These are phyloP conservation scores for Megastigmus dorsalis DNA, from an alignment of 2,888 invertebrate genomes.

Conservation along the genomic window DNA sequence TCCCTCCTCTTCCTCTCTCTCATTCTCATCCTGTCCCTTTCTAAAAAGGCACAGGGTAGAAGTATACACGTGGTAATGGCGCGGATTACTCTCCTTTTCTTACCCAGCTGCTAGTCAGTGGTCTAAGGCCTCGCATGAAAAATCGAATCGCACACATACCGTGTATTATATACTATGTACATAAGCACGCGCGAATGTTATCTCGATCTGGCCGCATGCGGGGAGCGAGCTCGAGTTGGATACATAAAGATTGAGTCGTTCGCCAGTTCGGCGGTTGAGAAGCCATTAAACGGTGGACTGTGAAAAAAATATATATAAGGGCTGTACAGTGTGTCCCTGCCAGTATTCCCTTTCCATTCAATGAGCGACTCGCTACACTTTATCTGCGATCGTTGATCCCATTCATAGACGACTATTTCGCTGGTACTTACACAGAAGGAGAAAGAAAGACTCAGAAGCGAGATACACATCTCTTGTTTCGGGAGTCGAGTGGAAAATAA, in stretches of 20 bases:
- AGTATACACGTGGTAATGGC: background rate
- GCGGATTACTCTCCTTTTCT: slow-evolving; percentile 19
- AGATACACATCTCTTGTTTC: slow-evolving; percentile 26
- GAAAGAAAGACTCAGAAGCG: too few species aligned
- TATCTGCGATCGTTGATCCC: slow-evolving; percentile 37
- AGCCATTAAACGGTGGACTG: slow-evolving; percentile 24
- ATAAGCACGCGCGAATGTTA: slow-evolving; percentile 65
- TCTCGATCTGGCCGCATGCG: slow-evolving; percentile 62
- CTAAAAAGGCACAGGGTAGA: too few species aligned
- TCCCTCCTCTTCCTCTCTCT: too few species aligned
- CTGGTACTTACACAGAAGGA: slow-evolving; percentile 2
- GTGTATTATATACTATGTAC: too few species aligned
- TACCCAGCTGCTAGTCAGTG: slow-evolving; percentile 1
- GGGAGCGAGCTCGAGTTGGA: slow-evolving; percentile 51
- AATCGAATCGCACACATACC: slow-evolving; percentile 59
- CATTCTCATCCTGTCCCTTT: too few species aligned
- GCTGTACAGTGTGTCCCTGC: background rate
- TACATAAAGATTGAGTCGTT: slow-evolving; percentile 63
- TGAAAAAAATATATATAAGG: too few species aligned
- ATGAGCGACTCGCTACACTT: background rate
- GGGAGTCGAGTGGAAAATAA: slow-evolving; percentile 50
- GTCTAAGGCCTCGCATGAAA: slow-evolving; percentile 54
- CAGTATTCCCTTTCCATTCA: background rate
- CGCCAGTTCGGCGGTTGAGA: slow-evolving; percentile 43
- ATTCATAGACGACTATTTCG: slow-evolving; percentile 24